phyloP scores from a whole-genome alignment of 1,140 invertebrate species.

The Zaprionus ornatus region DNA sequence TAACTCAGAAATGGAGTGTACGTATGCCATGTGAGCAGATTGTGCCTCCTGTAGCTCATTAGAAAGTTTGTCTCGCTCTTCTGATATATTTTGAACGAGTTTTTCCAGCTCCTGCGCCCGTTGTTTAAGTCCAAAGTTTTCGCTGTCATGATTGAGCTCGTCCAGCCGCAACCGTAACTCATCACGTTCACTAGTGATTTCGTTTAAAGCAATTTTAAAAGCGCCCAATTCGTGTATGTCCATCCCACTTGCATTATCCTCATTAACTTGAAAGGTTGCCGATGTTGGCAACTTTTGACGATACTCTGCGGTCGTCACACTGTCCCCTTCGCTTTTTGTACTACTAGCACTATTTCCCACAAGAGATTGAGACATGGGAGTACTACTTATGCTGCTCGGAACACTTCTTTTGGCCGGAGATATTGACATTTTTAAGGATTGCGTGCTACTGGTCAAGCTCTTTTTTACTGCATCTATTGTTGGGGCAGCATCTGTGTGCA shows the following conservation, averaged over 20 bases:
- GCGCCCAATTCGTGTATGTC: conserved; percentile 70
- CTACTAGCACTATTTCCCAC: conserved; percentile 53
- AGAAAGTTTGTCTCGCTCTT: conserved; percentile 83
- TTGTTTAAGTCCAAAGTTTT: conserved; percentile 50
- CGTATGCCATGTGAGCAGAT: conserved; percentile 60
- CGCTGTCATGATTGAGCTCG: conserved; percentile 51
- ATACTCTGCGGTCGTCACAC: conserved; percentile 47
- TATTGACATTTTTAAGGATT: conserved; percentile 57
- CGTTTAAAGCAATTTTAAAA: conserved; percentile 72
- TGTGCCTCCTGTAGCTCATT: conserved; percentile 59
- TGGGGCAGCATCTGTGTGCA: conserved; percentile 49
- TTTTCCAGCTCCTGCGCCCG: conserved; percentile 70
- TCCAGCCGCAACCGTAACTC: conserved; percentile 68
- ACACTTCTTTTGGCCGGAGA: conserved; percentile 51
- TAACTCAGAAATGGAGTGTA: conserved; percentile 80
- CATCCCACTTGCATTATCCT: conserved; percentile 27
- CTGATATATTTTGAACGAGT: conserved; percentile 74
- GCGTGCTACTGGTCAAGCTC: conserved; percentile 63
- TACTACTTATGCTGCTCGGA: conserved; percentile 17
- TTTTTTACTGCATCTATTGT: conserved; percentile 52
- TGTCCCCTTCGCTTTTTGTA: conserved; percentile 54
- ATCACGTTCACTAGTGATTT: conserved; percentile 71
- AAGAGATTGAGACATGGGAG: conserved; percentile 32
- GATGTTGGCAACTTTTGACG: conserved; percentile 51
- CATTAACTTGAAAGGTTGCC: conserved; percentile 43